Evolutionary conservation across 2,888 invertebrate genomes (phyloP).

Genomic region (Mimumesa dahlbomi): DNA sequence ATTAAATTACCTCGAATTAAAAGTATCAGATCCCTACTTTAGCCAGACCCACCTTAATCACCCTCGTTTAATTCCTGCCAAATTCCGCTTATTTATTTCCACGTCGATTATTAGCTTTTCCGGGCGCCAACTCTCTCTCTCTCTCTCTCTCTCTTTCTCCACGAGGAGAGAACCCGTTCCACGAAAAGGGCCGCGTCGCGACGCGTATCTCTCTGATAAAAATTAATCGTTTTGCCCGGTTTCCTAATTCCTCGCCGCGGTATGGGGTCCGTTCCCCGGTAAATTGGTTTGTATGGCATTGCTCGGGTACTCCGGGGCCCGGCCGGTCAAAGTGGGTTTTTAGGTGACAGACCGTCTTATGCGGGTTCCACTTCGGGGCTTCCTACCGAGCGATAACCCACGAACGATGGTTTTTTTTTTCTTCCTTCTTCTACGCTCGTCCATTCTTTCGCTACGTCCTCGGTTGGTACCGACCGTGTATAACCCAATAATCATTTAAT

Average conservation of each 20-base stretch:
- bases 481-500: conserved; percentile 80
- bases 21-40: neutral
- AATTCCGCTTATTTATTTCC: conserved; percentile 28
- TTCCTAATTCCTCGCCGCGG: conserved; percentile 70
- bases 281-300: conserved; percentile 72
- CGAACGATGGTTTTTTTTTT: neutral
- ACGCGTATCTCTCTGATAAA: conserved; percentile 62
- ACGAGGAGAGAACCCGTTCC: too few species aligned
- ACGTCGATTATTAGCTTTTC: conserved; percentile 49
- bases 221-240: conserved; percentile 75
- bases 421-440: neutral
- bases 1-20: conserved; percentile 20
- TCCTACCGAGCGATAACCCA: conserved; percentile 35
- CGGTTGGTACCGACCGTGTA: conserved; percentile 64
- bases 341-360: conserved; percentile 54
- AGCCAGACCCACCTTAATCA: conserved; percentile 24
- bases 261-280: conserved; percentile 45
- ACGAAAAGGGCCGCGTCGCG: conserved; percentile 37
- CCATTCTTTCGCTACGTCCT: conserved; percentile 25
- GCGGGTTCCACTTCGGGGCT: conserved; percentile 52
- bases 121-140: conserved; percentile 34
- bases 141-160: too few species aligned
- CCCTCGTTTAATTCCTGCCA: conserved; percentile 4
- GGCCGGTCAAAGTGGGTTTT: conserved; percentile 54
- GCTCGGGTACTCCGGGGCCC: conserved; percentile 34